Base-by-base conservation (phyloP, 35 echinoderm and acorn worm species). In the Heliocidaris erythrogramma region DNA sequence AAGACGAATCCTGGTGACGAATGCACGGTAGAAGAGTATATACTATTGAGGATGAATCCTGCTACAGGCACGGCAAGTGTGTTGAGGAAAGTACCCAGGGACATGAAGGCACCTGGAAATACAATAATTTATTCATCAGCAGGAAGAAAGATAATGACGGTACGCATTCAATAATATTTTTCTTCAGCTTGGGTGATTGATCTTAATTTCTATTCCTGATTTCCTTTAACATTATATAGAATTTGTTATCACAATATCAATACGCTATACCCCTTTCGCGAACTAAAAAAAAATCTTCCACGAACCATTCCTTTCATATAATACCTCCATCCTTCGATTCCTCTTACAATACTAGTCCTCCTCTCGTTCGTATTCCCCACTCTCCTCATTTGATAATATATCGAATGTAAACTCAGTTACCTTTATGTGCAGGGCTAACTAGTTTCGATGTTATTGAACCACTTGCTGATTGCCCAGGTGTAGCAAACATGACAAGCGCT, bases 391-490 rank as follows among this genome's bases (percentile, higher is more conserved):
- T 56, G 52, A 14, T 0, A 56, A 56, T 56, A 56, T 56, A 11
- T 56, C 2, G 10, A 12, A 56, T 56, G 52, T 56, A 9, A 56
- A 56, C 52, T 56, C 14, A 78, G 47, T 89, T 94, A 96, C 95
- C 95, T 96, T 96, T 96, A 56, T 86, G 85, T 35, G 49, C 47
- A 13, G 95, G 47, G 59, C 47, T 85, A 30, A 96, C 95, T 12
- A 96, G 50, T 94, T 69, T 96, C 18, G 95, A 96, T 35, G 85
- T 88, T 30, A 96, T 50, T 4, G 95, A 96, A 48, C 95, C 95
- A 59, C 84, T 52, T 18, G 95, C 95, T 21, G 95, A 96, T 31
- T 96, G 95, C 24, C 78, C 93, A 18, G 95, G 95, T 13, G 92
- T 93, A 24, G 49, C 53, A 48, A 96, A 86, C 35, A 85, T 94